A percentile compares a stretch with the other conserved stretches of the same genome.
phyloP scores from a whole-genome alignment of 1,140 invertebrate species.

The Dinoponera quadriceps region DNA sequence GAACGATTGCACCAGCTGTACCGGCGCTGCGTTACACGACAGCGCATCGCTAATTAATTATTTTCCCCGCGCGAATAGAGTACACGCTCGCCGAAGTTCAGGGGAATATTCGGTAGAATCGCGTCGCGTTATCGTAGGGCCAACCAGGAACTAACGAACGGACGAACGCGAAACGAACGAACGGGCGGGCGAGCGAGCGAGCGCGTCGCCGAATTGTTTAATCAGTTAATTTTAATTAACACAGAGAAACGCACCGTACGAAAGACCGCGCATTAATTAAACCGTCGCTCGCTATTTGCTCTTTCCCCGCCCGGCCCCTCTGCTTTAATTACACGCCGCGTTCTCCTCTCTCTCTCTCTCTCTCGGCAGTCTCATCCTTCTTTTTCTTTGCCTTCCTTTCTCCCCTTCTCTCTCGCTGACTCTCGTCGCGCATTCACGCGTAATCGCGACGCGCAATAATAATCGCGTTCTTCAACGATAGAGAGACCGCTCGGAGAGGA shows the following conservation, averaged over 20 bases:
- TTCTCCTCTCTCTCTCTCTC: too few species aligned
- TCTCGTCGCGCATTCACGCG: constrained; percentile 14
- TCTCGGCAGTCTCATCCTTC: neutral
- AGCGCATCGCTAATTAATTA: constrained; percentile 69
- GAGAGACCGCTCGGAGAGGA: constrained; percentile 16
- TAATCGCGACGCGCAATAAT: constrained; percentile 39
- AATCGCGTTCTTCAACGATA: constrained; percentile 6
- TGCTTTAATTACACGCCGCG: constrained; percentile 42
- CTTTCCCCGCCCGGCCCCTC: constrained; percentile 18
- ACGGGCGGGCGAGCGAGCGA: neutral
- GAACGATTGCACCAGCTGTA: constrained; percentile 63
- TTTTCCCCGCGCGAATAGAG: constrained; percentile 50
- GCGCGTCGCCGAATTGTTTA: constrained; percentile 44
- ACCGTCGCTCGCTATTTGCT: constrained; percentile 56
- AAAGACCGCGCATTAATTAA: constrained; percentile 58
- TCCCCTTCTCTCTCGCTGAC: neutral
- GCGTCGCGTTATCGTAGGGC: constrained; percentile 4
- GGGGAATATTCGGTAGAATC: neutral
- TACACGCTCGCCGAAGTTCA: neutral
- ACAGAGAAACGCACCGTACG: constrained; percentile 42
- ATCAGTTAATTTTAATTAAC: constrained; percentile 62
- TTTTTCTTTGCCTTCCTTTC: neutral
- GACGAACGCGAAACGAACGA: too few species aligned
- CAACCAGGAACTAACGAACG: too few species aligned
- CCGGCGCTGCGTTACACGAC: constrained; percentile 6